These are phyloP conservation scores for Hydra vulgaris DNA, from an alignment of 30 jellyfish, hydroid and myxozoan genomes.

Conservation along the genomic window DNA sequence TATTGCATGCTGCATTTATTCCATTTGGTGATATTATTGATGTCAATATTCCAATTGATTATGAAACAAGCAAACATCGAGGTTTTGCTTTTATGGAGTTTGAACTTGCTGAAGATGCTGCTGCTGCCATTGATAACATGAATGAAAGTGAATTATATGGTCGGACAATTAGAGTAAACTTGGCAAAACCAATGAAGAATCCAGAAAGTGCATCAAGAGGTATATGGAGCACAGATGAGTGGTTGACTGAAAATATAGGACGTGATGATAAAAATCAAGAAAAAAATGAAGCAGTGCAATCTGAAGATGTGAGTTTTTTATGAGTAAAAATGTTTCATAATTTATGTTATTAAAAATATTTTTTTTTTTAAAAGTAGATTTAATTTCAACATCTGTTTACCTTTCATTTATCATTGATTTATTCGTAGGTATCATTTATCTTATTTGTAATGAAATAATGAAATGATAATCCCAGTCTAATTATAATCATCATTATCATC, in stretches of 20 bases:
- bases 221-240: conserved; percentile 83
- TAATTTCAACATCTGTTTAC: no score
- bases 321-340: background rate
- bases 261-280: conserved; percentile 22
- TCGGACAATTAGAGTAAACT: conserved; percentile 62
- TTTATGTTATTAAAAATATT: background rate
- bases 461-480: no score
- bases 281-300: conserved; percentile 30
- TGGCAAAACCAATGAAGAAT: conserved; percentile 71
- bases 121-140: conserved; percentile 93
- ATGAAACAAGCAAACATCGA: conserved; percentile 69
- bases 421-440: no score
- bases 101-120: conserved; percentile 94
- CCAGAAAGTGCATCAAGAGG: conserved; percentile 69
- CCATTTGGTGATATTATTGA: conserved; percentile 95
- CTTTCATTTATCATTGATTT: no score
- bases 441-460: no score
- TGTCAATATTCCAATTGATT: conserved; percentile 82
- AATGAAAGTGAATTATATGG: conserved; percentile 90
- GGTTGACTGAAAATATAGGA: conserved; percentile 53
- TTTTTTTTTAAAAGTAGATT: background rate
- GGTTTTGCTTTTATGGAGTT: conserved; percentile 93
- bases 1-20: conserved; percentile 77
- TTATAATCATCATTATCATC: no score
- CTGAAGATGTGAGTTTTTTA: background rate